Percentiles rank a stretch among this genome's conserved stretches.
Conservation (phyloP, 2,113 vertebrate genomes). For the Echinops telfairi region DNA sequence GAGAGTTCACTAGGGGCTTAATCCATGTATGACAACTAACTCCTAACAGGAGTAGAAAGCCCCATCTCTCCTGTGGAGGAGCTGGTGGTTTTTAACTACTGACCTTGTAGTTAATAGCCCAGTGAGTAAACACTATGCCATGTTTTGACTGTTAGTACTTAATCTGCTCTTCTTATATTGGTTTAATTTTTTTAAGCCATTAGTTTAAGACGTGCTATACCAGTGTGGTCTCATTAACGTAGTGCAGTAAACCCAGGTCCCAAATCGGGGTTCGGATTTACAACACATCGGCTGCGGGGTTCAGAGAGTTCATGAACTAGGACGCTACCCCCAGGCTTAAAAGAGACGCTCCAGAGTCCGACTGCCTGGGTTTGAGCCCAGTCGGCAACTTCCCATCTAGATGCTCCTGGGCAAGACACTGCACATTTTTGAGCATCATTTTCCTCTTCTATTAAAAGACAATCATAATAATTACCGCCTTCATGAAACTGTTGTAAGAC, state of each 20-base stretch:
- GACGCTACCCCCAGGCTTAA: background rate
- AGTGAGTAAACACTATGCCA: too few relatives aligned
- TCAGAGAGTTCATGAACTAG: constrained; percentile 26
- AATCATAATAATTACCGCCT: background rate
- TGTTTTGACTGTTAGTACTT: too few relatives aligned
- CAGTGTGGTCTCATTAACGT: background rate
- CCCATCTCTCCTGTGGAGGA: too few relatives aligned
- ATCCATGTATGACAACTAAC: too few relatives aligned
- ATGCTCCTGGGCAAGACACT: background rate
- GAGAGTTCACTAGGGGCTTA: too few relatives aligned
- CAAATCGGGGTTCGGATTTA: background rate
- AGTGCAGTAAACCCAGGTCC: background rate
- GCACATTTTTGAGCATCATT: background rate
- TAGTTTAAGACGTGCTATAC: background rate
- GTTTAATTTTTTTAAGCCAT: background rate
- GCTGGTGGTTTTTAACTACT: too few relatives aligned
- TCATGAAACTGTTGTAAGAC: background rate
- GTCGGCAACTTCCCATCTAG: background rate
- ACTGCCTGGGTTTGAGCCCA: background rate
- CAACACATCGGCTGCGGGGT: background rate
- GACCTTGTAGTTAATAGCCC: too few relatives aligned
- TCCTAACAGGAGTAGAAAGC: too few relatives aligned
- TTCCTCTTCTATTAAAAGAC: background rate
- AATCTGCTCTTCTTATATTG: background rate
- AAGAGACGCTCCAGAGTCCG: background rate